Conservation (phyloP, 2,888 invertebrate species). For the Belgica antarctica region DNA sequence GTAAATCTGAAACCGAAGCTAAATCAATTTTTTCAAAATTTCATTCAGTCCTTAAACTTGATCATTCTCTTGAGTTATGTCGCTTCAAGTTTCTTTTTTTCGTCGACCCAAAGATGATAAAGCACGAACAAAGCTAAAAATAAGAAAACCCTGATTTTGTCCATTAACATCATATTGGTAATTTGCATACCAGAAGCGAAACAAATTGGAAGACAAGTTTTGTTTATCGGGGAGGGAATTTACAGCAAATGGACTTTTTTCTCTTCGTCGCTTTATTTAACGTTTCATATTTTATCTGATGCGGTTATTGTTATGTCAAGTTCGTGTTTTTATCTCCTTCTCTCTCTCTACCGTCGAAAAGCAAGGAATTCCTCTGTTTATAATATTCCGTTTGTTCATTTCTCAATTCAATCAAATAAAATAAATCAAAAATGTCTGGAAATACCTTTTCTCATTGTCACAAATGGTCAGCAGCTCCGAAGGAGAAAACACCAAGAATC, state of each 20-base stretch:
- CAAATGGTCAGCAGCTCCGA: constrained; percentile 17
- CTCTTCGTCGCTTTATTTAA: constrained; percentile 16
- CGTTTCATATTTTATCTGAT: constrained; percentile 42
- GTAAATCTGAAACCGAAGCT: no score
- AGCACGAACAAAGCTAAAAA: constrained; percentile 9
- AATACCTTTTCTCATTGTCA: constrained; percentile 21
- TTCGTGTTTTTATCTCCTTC: constrained; percentile 10
- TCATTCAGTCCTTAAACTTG: constrained; percentile 9
- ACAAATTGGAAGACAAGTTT: constrained; percentile 44
- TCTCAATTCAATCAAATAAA: constrained; percentile 39
- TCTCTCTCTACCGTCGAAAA: background rate
- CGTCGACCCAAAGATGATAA: constrained; percentile 11
- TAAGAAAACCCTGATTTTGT: constrained; percentile 40
- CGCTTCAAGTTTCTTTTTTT: constrained; percentile 1
- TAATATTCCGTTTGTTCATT: constrained; percentile 7
- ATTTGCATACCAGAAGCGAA: constrained; percentile 44
- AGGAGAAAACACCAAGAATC: background rate
- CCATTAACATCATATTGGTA: constrained; percentile 38
- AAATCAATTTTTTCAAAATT: no score
- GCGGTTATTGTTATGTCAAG: constrained; percentile 44
- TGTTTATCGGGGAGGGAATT: constrained; percentile 42
- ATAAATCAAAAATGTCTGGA: constrained; percentile 42
- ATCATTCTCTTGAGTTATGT: constrained; percentile 32
- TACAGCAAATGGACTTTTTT: constrained; percentile 43
- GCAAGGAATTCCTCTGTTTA: constrained; percentile 37